These are phyloP conservation scores for Arctia plantaginis DNA, from an alignment of 2,888 invertebrate species.

Conservation along the genomic window DNA sequence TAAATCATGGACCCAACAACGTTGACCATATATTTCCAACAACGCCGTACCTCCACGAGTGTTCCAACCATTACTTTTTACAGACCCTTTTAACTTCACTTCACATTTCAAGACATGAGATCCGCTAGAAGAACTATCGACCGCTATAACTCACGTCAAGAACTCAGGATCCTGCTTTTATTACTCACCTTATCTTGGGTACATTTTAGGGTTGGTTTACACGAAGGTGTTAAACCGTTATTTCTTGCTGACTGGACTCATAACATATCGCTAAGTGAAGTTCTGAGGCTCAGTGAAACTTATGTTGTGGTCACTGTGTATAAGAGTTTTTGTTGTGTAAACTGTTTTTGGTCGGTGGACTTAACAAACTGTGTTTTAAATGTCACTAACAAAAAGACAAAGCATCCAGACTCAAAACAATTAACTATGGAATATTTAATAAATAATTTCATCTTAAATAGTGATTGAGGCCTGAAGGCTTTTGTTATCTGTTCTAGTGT, in stretches of 20 bases:
- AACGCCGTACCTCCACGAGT: constrained; percentile 21
- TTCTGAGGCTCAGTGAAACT: not conserved
- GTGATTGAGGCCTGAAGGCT: not conserved
- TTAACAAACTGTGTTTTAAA: not conserved
- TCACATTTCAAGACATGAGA: constrained; percentile 50
- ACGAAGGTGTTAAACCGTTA: constrained; percentile 3
- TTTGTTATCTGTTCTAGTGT: not conserved
- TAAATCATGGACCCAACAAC: not conserved
- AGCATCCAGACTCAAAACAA: not conserved
- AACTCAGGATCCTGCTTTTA: constrained; percentile 48
- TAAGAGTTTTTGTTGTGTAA: not conserved
- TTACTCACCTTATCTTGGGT: constrained; percentile 51
- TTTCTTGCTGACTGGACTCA: constrained; percentile 10
- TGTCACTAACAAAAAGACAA: not conserved
- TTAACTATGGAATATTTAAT: not conserved
- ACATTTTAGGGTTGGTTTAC: constrained; percentile 29
- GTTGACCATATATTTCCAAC: not conserved
- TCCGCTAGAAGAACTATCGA: constrained; percentile 54
- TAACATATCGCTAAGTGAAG: not conserved
- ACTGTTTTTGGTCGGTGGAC: not conserved
- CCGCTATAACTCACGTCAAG: constrained; percentile 55
- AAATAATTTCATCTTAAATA: not conserved
- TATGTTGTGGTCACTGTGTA: not conserved
- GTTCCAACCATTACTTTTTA: constrained; percentile 54
- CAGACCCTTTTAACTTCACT: constrained; percentile 55